Base-by-base conservation (phyloP, 2,888 invertebrate genomes). In the Chymomyza fuscimana region DNA sequence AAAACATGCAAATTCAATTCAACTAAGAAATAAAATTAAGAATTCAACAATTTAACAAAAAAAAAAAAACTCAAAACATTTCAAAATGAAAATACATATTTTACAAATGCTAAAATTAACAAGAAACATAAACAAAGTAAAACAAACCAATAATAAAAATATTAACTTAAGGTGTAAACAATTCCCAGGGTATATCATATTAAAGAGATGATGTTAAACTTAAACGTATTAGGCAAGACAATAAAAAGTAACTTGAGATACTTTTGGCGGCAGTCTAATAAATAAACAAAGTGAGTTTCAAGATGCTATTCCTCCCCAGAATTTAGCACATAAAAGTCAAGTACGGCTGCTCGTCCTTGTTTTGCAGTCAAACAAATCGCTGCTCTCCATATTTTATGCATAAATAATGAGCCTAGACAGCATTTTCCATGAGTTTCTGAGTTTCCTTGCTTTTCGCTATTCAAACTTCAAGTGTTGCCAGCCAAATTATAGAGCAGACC, bases 331-430 rank as follows among this genome's bases (percentile, higher is more conserved):
- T 7, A 7, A 36, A 46, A 46, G 40, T 46, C 40, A 46, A 46
- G 40, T 46, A 4, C 12, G 12, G 40, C 40, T 46, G 40, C 40
- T 46, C 12, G 40, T 36, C 36, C 36, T 36, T 36, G 40, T 46
- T 2, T 12, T 46, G 40, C 86, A 84, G 78, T 87, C 86, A 85
- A 83, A 83, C 79, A 87, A 81, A 87, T 84, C 86, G 83, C 86
- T 82, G 87, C 77, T 72, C 76, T 79, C 81, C 82, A 85, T 87
- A 85, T 88, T 32, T 86, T 86, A 82, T 86, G 85, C 87, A 86
- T 86, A 88, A 87, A 87, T 86, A 86, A 86, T 87, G 87, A 86
- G 74, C 40, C 29, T 63, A 61, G 71, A 50, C 65, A 69, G 63
- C 40, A 46, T 46, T 46, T 46, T 46, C 12, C 2, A 12, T 46